These are phyloP conservation scores for Callopanchax toddi DNA, from an alignment of 2,113 vertebrate species.

Conservation along the genomic window DNA sequence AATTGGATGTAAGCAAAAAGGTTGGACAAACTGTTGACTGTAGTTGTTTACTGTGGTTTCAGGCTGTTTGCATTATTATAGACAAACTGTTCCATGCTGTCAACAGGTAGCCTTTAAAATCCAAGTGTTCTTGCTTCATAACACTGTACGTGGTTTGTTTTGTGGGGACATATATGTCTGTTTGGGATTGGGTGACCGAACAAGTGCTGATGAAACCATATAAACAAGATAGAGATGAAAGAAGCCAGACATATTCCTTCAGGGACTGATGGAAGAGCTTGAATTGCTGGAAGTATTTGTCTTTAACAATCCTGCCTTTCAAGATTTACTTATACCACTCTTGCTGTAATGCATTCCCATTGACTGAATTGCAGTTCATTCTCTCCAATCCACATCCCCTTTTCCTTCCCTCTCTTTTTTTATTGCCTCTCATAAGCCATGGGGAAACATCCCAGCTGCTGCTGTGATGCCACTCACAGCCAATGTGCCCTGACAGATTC, in stretches of 20 bases:
- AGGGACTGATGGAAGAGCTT: constrained; percentile 31
- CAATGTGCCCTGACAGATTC: constrained; percentile 77
- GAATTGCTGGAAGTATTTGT: constrained; percentile 49
- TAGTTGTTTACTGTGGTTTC: no score
- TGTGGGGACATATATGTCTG: background rate
- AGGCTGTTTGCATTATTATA: background rate
- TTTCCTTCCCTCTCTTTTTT: constrained; percentile 45
- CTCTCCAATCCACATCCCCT: constrained; percentile 39
- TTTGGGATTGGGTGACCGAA: background rate
- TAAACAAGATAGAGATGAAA: constrained; percentile 37
- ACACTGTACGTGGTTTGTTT: background rate
- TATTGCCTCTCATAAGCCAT: constrained; percentile 73
- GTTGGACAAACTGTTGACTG: no score
- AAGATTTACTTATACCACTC: constrained; percentile 61
- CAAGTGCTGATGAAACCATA: constrained; percentile 1
- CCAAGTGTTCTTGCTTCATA: background rate
- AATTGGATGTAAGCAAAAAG: no score
- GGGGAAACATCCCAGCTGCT: constrained; percentile 64
- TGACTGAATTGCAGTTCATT: constrained; percentile 76
- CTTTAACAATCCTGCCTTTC: constrained; percentile 58
- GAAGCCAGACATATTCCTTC: constrained; percentile 10
- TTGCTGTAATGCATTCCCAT: constrained; percentile 69
- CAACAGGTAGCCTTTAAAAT: no score
- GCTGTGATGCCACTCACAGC: constrained; percentile 69
- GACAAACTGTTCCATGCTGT: background rate